Conservation (phyloP, 2,113 vertebrate genomes). For the Petromus typicus region DNA sequence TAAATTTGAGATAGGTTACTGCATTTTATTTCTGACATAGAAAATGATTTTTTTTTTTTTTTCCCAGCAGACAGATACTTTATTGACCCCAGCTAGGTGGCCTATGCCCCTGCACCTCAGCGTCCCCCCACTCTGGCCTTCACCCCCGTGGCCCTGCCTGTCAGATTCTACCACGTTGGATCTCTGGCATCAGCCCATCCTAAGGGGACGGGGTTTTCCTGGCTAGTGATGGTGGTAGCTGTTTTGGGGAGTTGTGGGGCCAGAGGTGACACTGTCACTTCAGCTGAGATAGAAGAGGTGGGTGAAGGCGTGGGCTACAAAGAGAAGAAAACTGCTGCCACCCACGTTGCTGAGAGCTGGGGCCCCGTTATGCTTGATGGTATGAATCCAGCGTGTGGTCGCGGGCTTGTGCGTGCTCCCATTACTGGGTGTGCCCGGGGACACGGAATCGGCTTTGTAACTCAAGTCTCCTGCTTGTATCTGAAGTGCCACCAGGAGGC, state of each 20-base stretch:
- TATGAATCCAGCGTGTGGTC: too few species aligned
- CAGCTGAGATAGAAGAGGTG: conserved; percentile 64
- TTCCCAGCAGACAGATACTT: conserved; percentile 35
- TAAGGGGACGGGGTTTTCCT: neutral
- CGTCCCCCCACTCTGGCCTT: neutral
- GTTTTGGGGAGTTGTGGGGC: neutral
- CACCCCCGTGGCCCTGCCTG: neutral
- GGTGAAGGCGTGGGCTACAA: conserved; percentile 39
- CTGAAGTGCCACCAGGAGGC: conserved; percentile 70
- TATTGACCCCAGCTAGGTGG: conserved; percentile 56
- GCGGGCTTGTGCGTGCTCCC: fast-evolving
- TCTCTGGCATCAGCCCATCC: neutral
- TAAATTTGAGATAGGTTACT: neutral
- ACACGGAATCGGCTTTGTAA: fast-evolving
- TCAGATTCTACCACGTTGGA: neutral
- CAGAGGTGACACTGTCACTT: neutral
- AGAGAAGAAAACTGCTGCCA: neutral
- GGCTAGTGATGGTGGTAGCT: neutral
- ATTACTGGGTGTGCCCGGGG: too few species aligned
- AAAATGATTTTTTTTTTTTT: too few species aligned
- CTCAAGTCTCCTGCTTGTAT: conserved; percentile 19
- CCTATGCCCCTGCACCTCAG: neutral
- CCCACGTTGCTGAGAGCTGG: neutral
- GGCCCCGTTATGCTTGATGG: fast-evolving
- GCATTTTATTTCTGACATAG: neutral